These are phyloP conservation scores for Glaucidium brasilianum DNA, from an alignment of 2,113 vertebrate genomes.

Conservation along the genomic window DNA sequence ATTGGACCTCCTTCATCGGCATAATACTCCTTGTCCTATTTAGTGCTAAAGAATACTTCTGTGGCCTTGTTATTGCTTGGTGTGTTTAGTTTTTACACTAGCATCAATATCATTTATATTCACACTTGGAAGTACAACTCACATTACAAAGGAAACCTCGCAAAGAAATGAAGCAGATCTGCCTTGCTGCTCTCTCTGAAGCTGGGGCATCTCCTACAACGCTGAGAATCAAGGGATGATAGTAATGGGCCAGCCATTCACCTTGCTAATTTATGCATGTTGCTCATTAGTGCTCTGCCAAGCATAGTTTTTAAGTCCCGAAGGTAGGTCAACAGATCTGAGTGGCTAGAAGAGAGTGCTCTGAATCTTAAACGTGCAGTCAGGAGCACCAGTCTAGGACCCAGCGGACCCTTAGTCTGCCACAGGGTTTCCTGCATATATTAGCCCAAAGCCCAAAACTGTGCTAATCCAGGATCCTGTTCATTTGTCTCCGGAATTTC, in stretches of 20 bases:
- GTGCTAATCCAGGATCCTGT: background rate
- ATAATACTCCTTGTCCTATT: background rate
- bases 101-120: background rate
- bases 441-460: background rate
- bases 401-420: background rate
- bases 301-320: background rate
- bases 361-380: background rate
- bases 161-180: background rate
- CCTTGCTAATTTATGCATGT: constrained; percentile 43
- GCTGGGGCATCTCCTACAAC: background rate
- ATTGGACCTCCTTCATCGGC: background rate
- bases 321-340: background rate
- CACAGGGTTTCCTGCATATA: background rate
- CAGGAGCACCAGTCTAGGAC: background rate
- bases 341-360: background rate
- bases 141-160: background rate
- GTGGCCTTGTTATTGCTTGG: background rate
- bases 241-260: background rate
- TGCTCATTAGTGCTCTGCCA: background rate
- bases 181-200: background rate
- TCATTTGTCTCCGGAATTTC: background rate
- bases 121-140: background rate
- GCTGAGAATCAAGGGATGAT: background rate
- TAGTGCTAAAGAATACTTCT: background rate
- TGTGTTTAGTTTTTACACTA: background rate